A percentile compares a stretch with the other conserved stretches of the same genome.
Evolutionary conservation across 2,113 vertebrate species (phyloP).

Genomic region (Neomonachus schauinslandi): DNA sequence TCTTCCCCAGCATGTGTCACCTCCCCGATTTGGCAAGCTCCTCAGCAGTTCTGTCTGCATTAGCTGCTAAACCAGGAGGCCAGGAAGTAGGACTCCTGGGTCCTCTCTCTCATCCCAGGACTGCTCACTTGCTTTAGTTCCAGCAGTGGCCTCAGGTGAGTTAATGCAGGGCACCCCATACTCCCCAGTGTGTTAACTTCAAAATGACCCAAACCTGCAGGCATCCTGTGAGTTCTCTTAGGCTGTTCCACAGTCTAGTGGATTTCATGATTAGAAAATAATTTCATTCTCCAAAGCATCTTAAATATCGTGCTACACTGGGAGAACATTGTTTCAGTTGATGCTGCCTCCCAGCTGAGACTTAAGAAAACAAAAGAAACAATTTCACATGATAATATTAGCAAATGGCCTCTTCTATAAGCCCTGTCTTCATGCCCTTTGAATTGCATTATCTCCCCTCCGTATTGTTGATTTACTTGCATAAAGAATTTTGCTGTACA

Average conservation of each 20-base stretch:
- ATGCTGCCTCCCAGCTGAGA: background rate
- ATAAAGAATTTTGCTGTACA: background rate
- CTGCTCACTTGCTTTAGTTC: background rate
- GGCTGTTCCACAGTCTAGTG: background rate
- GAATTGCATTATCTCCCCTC: slow-evolving; percentile 19
- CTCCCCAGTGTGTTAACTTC: background rate
- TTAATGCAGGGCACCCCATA: background rate
- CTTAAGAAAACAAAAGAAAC: slow-evolving; percentile 46
- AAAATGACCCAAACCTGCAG: background rate
- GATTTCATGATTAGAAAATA: background rate
- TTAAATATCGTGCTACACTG: background rate
- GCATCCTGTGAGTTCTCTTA: background rate
- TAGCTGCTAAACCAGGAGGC: background rate
- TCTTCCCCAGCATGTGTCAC: background rate
- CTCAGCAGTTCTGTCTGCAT: accelerated
- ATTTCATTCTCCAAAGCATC: background rate
- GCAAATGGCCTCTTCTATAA: background rate
- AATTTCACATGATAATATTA: background rate
- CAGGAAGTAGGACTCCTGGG: background rate
- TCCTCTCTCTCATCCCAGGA: background rate
- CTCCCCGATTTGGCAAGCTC: background rate
- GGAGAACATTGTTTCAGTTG: background rate
- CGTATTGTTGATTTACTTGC: background rate
- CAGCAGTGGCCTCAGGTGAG: background rate
- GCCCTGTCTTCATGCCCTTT: background rate